Evolutionary conservation across 2,113 vertebrate genomes (phyloP).

Genomic region (Crypturellus undulatus): DNA sequence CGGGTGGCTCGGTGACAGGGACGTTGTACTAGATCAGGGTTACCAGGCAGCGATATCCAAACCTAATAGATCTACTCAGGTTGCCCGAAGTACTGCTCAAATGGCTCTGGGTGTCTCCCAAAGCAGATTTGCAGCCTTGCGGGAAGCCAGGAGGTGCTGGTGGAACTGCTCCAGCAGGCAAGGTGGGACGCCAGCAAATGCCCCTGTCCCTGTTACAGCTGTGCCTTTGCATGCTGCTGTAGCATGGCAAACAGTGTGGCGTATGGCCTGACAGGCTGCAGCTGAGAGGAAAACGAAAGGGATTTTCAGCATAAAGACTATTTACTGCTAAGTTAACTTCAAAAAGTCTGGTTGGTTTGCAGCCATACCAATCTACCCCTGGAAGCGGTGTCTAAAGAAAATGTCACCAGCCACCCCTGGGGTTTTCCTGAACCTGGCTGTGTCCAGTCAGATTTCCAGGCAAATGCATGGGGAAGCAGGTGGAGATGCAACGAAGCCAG

Average conservation of each 20-base stretch:
- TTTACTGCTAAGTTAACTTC: neutral
- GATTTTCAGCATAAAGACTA: neutral
- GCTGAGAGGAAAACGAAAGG: neutral
- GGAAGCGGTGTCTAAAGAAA: neutral
- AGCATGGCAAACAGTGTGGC: neutral
- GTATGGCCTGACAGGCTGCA: neutral
- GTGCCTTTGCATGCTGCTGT: neutral
- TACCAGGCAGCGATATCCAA: neutral
- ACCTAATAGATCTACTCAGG: too few relatives aligned
- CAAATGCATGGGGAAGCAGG: neutral
- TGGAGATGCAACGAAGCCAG: neutral
- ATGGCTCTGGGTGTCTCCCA: neutral
- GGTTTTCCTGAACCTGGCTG: neutral
- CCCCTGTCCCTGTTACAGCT: neutral
- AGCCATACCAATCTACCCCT: neutral
- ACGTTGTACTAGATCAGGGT: neutral
- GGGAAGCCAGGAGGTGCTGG: neutral
- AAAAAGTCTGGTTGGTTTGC: neutral
- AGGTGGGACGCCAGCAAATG: neutral
- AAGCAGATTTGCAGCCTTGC: neutral
- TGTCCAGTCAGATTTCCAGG: neutral
- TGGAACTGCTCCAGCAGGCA: neutral
- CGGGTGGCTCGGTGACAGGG: rapidly evolving
- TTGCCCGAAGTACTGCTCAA: neutral
- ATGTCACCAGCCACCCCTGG: neutral